Conservation (phyloP, 1,140 invertebrate genomes). For the Globodera rostochiensis region DNA sequence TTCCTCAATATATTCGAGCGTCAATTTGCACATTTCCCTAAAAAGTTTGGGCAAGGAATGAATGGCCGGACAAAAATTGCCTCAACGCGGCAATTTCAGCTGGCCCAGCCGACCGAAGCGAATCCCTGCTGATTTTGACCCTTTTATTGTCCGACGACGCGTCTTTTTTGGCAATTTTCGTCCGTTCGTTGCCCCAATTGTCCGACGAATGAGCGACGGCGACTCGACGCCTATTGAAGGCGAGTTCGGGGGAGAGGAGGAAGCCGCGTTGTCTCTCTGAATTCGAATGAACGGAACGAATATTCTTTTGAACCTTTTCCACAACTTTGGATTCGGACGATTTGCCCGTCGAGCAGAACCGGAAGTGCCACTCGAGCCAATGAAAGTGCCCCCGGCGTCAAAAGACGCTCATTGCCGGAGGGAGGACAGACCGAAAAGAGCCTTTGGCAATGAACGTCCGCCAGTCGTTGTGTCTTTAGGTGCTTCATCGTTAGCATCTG, state of each 20-base stretch:
- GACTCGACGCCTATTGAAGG: background rate
- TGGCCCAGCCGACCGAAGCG: background rate
- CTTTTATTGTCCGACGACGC: background rate
- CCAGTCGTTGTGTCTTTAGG: background rate
- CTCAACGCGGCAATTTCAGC: background rate
- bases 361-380: background rate
- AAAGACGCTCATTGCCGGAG: too few species aligned
- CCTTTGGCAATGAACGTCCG: background rate
- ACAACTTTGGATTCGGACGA: background rate
- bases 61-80: background rate
- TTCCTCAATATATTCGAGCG: background rate
- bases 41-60: background rate
- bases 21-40: background rate
- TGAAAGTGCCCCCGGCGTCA: too few species aligned
- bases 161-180: background rate
- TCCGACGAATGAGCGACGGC: background rate
- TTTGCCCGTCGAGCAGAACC: background rate
- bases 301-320: background rate
- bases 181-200: background rate
- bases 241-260: slow-evolving; percentile 20
- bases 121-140: background rate
- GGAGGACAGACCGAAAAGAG: background rate
- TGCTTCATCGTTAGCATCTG: background rate
- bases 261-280: slow-evolving; percentile 1
- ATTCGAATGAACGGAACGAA: background rate